Conservation (phyloP, 2,797 vertebrate genomes). For the Siniperca scherzeri region DNA sequence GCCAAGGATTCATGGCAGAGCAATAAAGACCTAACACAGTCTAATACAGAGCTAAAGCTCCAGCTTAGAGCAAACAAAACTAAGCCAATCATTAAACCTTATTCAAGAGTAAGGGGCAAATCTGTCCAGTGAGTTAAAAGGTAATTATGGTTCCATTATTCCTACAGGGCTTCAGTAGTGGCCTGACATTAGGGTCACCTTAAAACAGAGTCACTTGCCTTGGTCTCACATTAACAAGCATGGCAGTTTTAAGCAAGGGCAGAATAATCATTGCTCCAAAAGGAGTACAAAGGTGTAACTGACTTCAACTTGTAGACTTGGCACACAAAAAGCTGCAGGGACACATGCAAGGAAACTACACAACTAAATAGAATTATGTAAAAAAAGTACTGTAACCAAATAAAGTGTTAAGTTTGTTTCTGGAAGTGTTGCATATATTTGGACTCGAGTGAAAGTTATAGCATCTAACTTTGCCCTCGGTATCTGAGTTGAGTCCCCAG, state of each 20-base stretch:
- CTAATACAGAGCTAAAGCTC: conserved; percentile 43
- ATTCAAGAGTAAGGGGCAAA: conserved; percentile 32
- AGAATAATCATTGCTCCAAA: background rate
- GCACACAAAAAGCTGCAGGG: background rate
- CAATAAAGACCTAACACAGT: conserved; percentile 38
- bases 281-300: background rate
- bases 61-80: conserved; percentile 50
- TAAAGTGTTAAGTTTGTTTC: background rate
- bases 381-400: background rate
- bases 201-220: background rate
- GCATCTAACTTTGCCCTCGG: background rate
- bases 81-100: conserved; percentile 53
- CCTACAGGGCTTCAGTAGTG: conserved; percentile 24
- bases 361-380: background rate
- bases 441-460: background rate
- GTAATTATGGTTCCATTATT: conserved; percentile 56
- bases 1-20: conserved; percentile 18
- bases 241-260: background rate
- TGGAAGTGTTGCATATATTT: background rate
- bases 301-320: background rate
- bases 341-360: background rate
- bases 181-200: conserved; percentile 37
- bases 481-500: background rate
- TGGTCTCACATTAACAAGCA: background rate
- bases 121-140: conserved; percentile 42